These are phyloP conservation scores for Buathra laborator DNA, from an alignment of 2,888 invertebrate species.

Conservation along the genomic window DNA sequence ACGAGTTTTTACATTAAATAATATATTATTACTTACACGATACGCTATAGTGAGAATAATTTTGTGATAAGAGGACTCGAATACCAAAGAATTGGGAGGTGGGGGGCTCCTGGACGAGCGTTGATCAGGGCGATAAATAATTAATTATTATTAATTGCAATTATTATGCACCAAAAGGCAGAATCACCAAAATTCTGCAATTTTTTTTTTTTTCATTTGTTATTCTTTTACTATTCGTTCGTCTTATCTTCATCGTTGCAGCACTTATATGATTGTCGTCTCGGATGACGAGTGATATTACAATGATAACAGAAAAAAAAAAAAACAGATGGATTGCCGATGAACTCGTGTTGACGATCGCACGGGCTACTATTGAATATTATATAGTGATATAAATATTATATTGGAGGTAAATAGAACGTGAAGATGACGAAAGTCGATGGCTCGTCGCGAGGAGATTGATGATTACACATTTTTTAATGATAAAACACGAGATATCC, in stretches of 20 bases:
- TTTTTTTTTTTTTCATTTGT: conserved; percentile 37
- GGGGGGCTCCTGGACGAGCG: conserved; percentile 37
- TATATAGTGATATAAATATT: conserved; percentile 17
- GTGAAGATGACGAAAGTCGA: conserved; percentile 26
- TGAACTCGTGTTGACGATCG: conserved; percentile 44
- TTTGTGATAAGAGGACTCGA: conserved; percentile 73
- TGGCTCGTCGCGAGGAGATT: conserved; percentile 3
- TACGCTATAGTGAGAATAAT: conserved; percentile 72
- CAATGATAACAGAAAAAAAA: conserved; percentile 39
- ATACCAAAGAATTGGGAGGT: conserved; percentile 70
- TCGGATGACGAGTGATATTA: conserved; percentile 66
- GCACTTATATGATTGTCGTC: conserved; percentile 47
- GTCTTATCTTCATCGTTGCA: conserved; percentile 31
- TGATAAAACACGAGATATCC: neutral
- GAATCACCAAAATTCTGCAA: conserved; percentile 51
- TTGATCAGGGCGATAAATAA: conserved; percentile 38
- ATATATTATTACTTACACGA: conserved; percentile 35
- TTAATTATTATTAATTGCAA: conserved; percentile 46
- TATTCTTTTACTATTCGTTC: conserved; percentile 19
- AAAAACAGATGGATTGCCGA: conserved; percentile 33
- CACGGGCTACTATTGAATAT: conserved; percentile 30
- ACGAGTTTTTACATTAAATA: conserved; percentile 18
- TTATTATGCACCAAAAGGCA: conserved; percentile 13
- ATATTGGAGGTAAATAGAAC: conserved; percentile 18
- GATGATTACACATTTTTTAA: conserved; percentile 3